A percentile compares a stretch with the other conserved stretches of the same genome.
Evolutionary conservation across 2,888 invertebrate genomes (phyloP).

Genomic region (Drosophila fungiperda): DNA sequence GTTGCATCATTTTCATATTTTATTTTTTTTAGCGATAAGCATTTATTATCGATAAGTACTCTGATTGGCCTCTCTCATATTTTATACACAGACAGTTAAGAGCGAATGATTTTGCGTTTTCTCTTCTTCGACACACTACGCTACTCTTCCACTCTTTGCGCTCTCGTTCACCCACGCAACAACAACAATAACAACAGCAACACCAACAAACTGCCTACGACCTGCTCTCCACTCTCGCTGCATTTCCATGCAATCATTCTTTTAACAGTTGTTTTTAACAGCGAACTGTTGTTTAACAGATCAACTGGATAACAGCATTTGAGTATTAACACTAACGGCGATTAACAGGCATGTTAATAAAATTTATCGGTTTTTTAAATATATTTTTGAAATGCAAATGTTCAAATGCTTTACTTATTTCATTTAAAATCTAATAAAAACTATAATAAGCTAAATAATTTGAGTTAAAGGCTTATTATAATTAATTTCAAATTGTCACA

Average conservation of each 20-base stretch:
- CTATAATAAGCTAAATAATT: not conserved
- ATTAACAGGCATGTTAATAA: slow-evolving; percentile 3
- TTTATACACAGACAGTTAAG: slow-evolving; percentile 20
- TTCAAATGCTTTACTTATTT: not conserved
- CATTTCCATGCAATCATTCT: slow-evolving; percentile 27
- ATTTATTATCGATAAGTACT: slow-evolving; percentile 40
- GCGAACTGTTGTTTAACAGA: slow-evolving; percentile 18
- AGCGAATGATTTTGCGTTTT: slow-evolving; percentile 15
- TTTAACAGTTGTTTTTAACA: slow-evolving; percentile 9
- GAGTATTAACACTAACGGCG: not conserved
- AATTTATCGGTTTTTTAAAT: slow-evolving; percentile 34
- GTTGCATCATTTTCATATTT: not conserved
- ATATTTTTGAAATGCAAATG: not conserved
- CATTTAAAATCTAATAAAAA: not conserved
- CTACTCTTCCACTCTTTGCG: slow-evolving; percentile 27
- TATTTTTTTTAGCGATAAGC: slow-evolving; percentile 7
- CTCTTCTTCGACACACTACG: slow-evolving; percentile 28
- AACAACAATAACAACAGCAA: not conserved
- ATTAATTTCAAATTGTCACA: not conserved
- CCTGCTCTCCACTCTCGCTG: slow-evolving; percentile 42
- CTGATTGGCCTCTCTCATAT: slow-evolving; percentile 36
- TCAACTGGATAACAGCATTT: not conserved
- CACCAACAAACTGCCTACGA: slow-evolving; percentile 7
- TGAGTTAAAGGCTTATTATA: not conserved
- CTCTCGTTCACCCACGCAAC: slow-evolving; percentile 42